A percentile compares a stretch with the other conserved stretches of the same genome.
These are phyloP conservation scores for Tragelaphus eurycerus DNA, from an alignment of 2,797 vertebrate species.

Conservation along the genomic window DNA sequence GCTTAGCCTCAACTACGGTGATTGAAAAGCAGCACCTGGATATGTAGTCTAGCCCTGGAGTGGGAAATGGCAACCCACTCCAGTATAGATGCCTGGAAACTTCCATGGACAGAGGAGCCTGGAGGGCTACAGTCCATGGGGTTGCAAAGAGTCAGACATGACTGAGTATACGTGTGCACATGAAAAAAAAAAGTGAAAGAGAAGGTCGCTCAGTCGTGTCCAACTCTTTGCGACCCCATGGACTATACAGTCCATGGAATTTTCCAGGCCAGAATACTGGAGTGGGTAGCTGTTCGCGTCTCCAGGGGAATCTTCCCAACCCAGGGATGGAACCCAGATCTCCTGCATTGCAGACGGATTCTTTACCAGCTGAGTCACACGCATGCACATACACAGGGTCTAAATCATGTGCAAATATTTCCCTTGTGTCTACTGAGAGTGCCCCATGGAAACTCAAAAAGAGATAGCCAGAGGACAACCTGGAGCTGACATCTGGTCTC, in stretches of 20 bases:
- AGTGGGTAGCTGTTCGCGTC: not conserved
- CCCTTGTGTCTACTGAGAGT: not conserved
- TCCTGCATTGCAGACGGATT: not conserved
- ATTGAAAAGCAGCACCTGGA: not conserved
- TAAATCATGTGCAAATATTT: not conserved
- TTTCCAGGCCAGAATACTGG: not conserved
- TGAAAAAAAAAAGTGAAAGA: not conserved
- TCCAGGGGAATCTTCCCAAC: not conserved
- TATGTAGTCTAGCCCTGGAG: not conserved
- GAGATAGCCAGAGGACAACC: not conserved
- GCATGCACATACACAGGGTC: rapidly evolving
- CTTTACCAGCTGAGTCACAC: not conserved
- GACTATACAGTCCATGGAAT: not conserved
- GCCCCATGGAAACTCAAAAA: not conserved
- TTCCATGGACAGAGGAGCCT: not conserved
- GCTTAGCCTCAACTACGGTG: not conserved
- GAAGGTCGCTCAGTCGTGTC: not conserved
- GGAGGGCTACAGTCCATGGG: not conserved
- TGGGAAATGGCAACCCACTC: not conserved
- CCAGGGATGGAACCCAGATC: not conserved
- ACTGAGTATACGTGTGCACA: not conserved
- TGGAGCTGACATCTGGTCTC: not conserved
- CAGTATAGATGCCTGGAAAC: not conserved
- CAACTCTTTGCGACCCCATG: not conserved
- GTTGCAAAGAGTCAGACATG: not conserved